Evolutionary conservation across 2,888 invertebrate species (phyloP), one percentile per base, ranked within the genome.

Genomic region (Tenodera sinensis): DNA sequence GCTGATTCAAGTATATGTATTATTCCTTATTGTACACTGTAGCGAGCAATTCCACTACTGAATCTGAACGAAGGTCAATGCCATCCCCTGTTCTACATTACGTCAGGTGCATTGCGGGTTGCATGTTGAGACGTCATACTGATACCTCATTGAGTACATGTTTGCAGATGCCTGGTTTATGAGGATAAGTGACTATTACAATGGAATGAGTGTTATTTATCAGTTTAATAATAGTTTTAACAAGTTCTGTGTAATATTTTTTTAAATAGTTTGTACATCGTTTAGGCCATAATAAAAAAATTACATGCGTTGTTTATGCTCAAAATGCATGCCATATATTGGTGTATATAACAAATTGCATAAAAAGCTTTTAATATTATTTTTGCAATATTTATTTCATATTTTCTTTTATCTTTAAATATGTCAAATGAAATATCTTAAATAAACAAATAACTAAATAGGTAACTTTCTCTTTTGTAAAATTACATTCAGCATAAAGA

Each of bases 261-360:
- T 86, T 71, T 30, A 86, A 71, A 20, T 28, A 28, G 25, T 87
- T 87, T 87, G 83, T 87, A 87, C 87, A 87, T 34, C 28, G 27
- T 87, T 87, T 85, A 87, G 87, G 87, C 87, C 87, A 81, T 81
- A 87, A 81, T 82, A 87, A 87, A 87, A 2, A 30, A 87, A 83
- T 87, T 42, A 87, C 27, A 87, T 82, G 42, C 27, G 15, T 87
- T 83, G 25, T 71, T 71, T 20, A 20, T 71, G 87, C 87, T 87
- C 82, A 83, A 83, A 87, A 87, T 87, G 87, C 83, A 87, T 85
- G 85, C 85, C 27, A 25, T 27, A 27, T 28, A 28, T 28, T 28
- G 28, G 28, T 82, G n/a, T n/a, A 82, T 34, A 4, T 87, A 34
- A 25, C 84, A 30, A 28, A 28, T 34, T 28, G 30, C 30, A 84